These are phyloP conservation scores for Isurus oxyrinchus DNA, from an alignment of 2,113 vertebrate genomes.

Conservation along the genomic window DNA sequence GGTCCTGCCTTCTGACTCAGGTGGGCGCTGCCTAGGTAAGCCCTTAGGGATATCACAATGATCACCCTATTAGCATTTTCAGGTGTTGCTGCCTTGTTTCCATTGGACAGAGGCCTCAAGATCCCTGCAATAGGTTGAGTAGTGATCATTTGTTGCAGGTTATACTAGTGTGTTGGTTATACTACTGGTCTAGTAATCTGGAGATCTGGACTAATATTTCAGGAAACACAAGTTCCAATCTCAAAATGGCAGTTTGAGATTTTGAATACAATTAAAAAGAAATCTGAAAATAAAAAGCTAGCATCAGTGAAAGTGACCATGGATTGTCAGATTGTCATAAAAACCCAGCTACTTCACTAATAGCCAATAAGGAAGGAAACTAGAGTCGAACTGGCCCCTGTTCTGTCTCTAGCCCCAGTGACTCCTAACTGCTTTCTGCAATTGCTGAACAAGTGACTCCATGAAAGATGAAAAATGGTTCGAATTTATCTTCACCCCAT, in stretches of 20 bases:
- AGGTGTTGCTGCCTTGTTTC: not conserved
- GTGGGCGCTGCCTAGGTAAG: too few species aligned
- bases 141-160: not conserved
- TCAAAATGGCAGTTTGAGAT: not conserved
- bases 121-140: not conserved
- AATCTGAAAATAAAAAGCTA: not conserved
- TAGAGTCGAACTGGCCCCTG: not conserved
- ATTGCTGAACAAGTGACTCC: not conserved
- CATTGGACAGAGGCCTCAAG: not conserved
- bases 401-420: not conserved
- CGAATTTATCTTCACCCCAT: not conserved
- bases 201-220: not conserved
- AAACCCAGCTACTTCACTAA: not conserved
- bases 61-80: not conserved
- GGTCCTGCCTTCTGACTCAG: too few species aligned
- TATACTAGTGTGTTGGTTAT: not conserved
- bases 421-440: not conserved
- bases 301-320: not conserved
- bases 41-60: too few species aligned
- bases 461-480: not conserved
- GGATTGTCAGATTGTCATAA: not conserved
- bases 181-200: not conserved
- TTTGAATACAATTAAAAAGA: too few species aligned
- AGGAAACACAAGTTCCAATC: not conserved
- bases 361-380: not conserved